Base-by-base conservation (phyloP, 2,113 vertebrate species). In the Suncus etruscus region DNA sequence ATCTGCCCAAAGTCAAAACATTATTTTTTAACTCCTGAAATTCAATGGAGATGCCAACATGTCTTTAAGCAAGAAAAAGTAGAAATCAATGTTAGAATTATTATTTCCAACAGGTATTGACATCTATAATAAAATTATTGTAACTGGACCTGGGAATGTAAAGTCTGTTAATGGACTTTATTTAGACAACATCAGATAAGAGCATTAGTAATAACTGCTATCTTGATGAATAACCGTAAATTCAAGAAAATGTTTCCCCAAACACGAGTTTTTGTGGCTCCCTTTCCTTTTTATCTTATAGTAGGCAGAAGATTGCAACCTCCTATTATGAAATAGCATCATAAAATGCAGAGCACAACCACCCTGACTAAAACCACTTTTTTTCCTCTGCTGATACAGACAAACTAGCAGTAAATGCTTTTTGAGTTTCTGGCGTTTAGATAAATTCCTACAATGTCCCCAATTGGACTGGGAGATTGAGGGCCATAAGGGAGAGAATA, bases 71-170 rank as follows among this genome's bases (percentile, higher is more conserved):
- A 95, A 88, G 88, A 95, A 74, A 84, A 94, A 96, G 94, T 94
- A 97, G 96, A 95, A 96, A 95, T 89, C 94, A 94, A 93, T 95
- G 89, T 22, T 92, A 86, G 94, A 96, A 94, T 96, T 97, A 97
- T 94, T 96, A 96, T 91, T 50, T 69, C 95, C 94, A 96, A 93
- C 91, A 95, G 39, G 85, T 96, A 97, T 95, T 94, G 97, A 97
- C 95, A 97, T 86, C 79, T 95, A 78, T 94, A 96, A 97, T 88
- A 96, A 97, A 96, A 92, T 96, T 95, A 94, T 92, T 96, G 83
- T 61, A 97, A 94, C 88, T 25, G 91, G 87, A 92, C 89, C 76
- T 84, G 58, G 27, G 94, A 97, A 97, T 93, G 74, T 95, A 95
- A 96, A 92, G 89, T 82, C 70, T 94, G 90, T 92, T 95, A 96